Conservation (phyloP, 2,888 invertebrate species). For the Hirtodrosophila histrioides region DNA sequence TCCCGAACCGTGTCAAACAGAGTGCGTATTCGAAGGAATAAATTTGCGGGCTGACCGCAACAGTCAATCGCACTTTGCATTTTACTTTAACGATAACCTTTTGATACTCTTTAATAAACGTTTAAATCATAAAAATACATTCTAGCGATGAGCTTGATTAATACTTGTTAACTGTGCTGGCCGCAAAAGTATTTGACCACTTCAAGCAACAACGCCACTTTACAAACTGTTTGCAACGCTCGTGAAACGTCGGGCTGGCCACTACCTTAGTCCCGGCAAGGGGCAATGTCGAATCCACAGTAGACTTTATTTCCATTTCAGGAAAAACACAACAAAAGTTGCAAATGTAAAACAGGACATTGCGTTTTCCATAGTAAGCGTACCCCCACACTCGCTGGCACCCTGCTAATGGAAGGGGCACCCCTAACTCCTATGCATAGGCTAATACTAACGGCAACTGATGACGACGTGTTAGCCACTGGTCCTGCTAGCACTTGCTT, state of each 20-base stretch:
- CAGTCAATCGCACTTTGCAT: conserved; percentile 58
- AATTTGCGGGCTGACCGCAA: conserved; percentile 36
- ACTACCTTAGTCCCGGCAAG: conserved; percentile 21
- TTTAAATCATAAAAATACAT: conserved; percentile 21
- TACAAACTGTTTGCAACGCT: conserved; percentile 56
- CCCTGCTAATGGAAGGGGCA: conserved; percentile 6
- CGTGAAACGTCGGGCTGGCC: conserved; percentile 39
- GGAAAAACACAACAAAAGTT: conserved; percentile 58
- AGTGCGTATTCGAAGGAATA: conserved; percentile 42
- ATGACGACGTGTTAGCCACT: conserved; percentile 43
- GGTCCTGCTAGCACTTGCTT: conserved; percentile 28
- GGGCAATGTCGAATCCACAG: conserved; percentile 35
- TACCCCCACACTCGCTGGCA: conserved; percentile 1
- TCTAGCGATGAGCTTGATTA: conserved; percentile 2
- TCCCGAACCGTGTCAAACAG: conserved; percentile 47
- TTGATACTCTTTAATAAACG: background rate
- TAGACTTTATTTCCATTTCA: conserved; percentile 57
- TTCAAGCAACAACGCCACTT: conserved; percentile 45
- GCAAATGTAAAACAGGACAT: conserved; percentile 75
- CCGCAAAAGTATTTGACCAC: conserved; percentile 25
- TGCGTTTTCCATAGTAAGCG: conserved; percentile 61
- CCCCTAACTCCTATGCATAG: conserved; percentile 1
- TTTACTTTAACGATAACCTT: conserved; percentile 9
- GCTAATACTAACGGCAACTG: conserved; percentile 15
- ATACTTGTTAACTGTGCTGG: conserved; percentile 17